phyloP scores from a whole-genome alignment of 2,888 invertebrate genomes.

The Pollenia labialis region DNA sequence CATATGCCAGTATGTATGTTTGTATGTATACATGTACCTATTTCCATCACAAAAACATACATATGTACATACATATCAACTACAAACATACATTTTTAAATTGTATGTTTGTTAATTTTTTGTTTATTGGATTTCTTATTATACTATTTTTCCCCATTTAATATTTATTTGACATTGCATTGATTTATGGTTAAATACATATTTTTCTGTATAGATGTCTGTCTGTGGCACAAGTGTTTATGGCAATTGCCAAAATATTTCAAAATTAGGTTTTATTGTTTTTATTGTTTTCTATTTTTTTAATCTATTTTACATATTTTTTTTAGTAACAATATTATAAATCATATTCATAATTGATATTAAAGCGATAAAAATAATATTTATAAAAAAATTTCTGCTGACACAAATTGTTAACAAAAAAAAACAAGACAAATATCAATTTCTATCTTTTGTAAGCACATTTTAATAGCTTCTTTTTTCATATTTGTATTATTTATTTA shows the following conservation, averaged over 20 bases:
- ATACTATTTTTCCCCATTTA: slow-evolving; percentile 30
- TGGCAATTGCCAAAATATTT: slow-evolving; percentile 42
- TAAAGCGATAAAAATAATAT: slow-evolving; percentile 46
- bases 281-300: slow-evolving; percentile 2
- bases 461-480: too few relatives aligned
- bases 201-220: slow-evolving; percentile 19
- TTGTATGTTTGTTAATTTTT: too few relatives aligned
- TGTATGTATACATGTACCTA: neutral
- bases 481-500: too few relatives aligned
- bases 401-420: too few relatives aligned
- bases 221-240: slow-evolving; percentile 55
- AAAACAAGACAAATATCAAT: too few relatives aligned
- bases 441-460: too few relatives aligned
- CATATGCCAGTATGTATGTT: neutral
- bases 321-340: slow-evolving; percentile 21
- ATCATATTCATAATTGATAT: slow-evolving; percentile 63
- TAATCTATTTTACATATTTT: slow-evolving; percentile 33
- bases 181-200: slow-evolving; percentile 64
- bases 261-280: slow-evolving; percentile 28
- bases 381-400: neutral
- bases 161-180: slow-evolving; percentile 63
- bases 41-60: too few relatives aligned
- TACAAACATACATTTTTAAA: too few relatives aligned
- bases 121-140: neutral
- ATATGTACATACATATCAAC: too few relatives aligned